Conservation (phyloP, 2,113 vertebrate genomes). For the Heterocephalus glaber region DNA sequence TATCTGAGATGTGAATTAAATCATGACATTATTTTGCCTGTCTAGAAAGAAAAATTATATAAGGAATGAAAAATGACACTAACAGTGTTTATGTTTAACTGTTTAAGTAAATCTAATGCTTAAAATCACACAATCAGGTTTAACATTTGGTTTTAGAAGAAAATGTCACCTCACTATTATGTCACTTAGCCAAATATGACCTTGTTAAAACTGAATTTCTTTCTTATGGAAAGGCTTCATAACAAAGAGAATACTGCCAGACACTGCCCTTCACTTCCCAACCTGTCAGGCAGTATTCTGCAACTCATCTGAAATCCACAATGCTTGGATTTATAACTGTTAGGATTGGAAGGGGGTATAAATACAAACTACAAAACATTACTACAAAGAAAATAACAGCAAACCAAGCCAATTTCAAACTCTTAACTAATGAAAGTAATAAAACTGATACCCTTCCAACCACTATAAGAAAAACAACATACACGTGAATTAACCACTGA, state of each 20-base stretch:
- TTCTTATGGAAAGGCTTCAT: slow-evolving; percentile 15
- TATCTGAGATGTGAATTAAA: slow-evolving; percentile 30
- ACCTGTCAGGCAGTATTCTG: background rate
- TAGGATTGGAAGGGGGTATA: background rate
- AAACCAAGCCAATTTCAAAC: slow-evolving; percentile 3
- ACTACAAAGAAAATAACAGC: background rate
- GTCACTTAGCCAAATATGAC: slow-evolving; percentile 16
- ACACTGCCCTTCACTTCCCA: background rate
- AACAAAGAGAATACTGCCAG: slow-evolving; percentile 25
- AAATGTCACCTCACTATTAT: slow-evolving; percentile 10
- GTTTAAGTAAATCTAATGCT: slow-evolving; percentile 25
- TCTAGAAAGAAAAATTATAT: slow-evolving; percentile 23
- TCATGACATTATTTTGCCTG: slow-evolving; percentile 26
- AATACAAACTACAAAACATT: slow-evolving; percentile 49
- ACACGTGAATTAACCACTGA: background rate
- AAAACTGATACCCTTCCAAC: background rate
- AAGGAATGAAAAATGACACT: background rate
- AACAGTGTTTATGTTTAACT: background rate
- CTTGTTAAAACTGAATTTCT: slow-evolving; percentile 34
- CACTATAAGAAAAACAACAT: background rate
- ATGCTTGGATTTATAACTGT: background rate
- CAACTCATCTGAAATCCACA: slow-evolving; percentile 42
- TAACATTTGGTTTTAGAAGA: slow-evolving; percentile 40
- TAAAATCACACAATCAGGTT: slow-evolving; percentile 42
- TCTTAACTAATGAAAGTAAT: slow-evolving; percentile 50